Percentiles rank a stretch among this genome's conserved stretches.
Conservation (phyloP, 1,140 invertebrate genomes). For the Druon quercuslanigerum region DNA sequence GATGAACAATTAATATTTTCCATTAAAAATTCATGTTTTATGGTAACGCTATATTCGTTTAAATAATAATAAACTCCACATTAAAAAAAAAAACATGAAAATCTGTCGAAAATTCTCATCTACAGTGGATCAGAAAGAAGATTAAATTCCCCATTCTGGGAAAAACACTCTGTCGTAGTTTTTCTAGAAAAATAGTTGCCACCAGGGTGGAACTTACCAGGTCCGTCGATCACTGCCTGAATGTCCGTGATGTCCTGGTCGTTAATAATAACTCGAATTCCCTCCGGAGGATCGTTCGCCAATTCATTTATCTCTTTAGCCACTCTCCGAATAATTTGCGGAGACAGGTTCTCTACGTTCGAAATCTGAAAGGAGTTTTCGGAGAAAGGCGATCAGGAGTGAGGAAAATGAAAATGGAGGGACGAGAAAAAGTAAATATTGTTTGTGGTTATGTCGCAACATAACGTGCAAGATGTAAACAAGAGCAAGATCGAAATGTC, state of each 20-base stretch:
- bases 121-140: no score
- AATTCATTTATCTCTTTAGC: conserved; percentile 89
- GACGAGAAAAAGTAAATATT: background rate
- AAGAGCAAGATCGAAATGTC: conserved; percentile 19
- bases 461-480: conserved; percentile 53
- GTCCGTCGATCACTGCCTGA: conserved; percentile 92
- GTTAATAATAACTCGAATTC: conserved; percentile 90
- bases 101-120: no score
- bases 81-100: no score
- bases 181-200: background rate
- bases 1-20: no score
- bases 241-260: conserved; percentile 95
- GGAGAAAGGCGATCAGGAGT: background rate
- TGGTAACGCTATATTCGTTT: no score
- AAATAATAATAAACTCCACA: no score
- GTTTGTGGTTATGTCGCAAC: background rate
- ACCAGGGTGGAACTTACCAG: conserved; percentile 77
- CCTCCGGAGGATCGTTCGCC: conserved; percentile 87
- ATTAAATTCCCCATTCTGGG: background rate
- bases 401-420: background rate
- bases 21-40: no score
- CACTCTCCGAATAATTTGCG: conserved; percentile 91
- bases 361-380: conserved; percentile 79
- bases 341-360: conserved; percentile 95
- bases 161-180: background rate